Conservation (phyloP, 2,888 invertebrate genomes). For the Drosophila nigricruria region DNA sequence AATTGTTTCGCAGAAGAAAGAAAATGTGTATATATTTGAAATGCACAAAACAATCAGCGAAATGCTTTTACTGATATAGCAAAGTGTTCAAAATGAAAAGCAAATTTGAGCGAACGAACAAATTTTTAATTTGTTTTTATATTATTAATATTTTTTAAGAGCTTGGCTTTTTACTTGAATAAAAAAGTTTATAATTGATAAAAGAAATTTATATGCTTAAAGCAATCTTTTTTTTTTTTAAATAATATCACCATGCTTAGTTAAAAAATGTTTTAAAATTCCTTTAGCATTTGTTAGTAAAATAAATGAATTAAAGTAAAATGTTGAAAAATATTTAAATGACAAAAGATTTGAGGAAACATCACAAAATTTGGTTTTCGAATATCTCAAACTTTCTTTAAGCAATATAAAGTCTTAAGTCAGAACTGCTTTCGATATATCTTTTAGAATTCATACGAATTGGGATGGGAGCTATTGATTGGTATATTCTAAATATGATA, state of each 20-base stretch:
- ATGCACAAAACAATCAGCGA: slow-evolving; percentile 19
- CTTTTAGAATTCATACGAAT: neutral
- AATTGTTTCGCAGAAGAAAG: slow-evolving; percentile 15
- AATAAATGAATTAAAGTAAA: neutral
- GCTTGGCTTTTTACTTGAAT: neutral
- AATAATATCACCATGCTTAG: neutral
- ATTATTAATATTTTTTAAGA: neutral
- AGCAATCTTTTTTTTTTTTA: neutral
- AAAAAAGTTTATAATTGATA: neutral
- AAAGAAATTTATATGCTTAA: neutral
- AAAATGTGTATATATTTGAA: slow-evolving; percentile 22
- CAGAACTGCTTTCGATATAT: neutral
- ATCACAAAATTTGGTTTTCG: neutral
- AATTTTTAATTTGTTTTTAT: neutral
- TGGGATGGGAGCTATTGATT: neutral
- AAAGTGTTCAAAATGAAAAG: slow-evolving; percentile 4
- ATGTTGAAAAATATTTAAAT: slow-evolving; percentile 6
- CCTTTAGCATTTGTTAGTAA: neutral
- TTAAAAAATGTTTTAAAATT: neutral
- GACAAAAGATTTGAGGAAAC: neutral
- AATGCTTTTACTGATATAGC: neutral
- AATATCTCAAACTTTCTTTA: neutral
- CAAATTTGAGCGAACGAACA: neutral
- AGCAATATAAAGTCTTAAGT: neutral
- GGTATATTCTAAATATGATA: too few species aligned